phyloP scores from a whole-genome alignment of 2,113 vertebrate species.

The Brachyistius frenatus region DNA sequence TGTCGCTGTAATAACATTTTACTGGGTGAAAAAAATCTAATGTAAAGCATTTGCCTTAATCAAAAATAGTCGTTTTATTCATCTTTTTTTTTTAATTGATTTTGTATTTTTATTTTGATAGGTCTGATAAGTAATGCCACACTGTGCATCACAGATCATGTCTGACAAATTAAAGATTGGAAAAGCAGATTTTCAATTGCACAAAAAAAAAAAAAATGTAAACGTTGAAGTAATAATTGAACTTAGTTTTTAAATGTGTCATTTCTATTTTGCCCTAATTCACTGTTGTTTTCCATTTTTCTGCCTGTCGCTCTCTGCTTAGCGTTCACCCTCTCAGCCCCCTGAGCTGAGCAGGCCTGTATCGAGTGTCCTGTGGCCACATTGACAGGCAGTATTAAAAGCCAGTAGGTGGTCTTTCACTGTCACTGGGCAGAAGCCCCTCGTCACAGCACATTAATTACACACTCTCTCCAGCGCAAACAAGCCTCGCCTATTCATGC shows the following conservation, averaged over 20 bases:
- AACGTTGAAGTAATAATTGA: neutral
- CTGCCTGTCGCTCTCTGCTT: constrained; percentile 19
- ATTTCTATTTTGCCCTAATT: neutral
- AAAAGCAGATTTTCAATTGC: neutral
- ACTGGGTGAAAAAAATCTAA: too few species aligned
- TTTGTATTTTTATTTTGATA: neutral
- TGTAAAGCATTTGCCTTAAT: too few species aligned
- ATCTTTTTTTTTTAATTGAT: too few species aligned
- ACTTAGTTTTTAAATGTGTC: neutral
- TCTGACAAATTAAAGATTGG: neutral
- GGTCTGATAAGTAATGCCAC: too few species aligned
- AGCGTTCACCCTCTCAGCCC: constrained; percentile 50
- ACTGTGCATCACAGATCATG: too few species aligned
- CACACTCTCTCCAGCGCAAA: constrained; percentile 65
- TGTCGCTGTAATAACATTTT: too few species aligned
- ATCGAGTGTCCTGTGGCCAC: constrained; percentile 71
- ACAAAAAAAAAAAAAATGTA: neutral
- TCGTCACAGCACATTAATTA: constrained; percentile 81
- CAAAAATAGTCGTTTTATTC: too few species aligned
- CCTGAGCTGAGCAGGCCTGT: constrained; percentile 55
- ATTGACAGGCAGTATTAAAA: constrained; percentile 85
- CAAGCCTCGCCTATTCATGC: constrained; percentile 40
- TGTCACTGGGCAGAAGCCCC: constrained; percentile 79
- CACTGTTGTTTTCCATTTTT: neutral
- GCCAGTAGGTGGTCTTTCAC: constrained; percentile 80